phyloP scores from a whole-genome alignment of 1,140 invertebrate genomes.

The Diorhabda sublineata region DNA sequence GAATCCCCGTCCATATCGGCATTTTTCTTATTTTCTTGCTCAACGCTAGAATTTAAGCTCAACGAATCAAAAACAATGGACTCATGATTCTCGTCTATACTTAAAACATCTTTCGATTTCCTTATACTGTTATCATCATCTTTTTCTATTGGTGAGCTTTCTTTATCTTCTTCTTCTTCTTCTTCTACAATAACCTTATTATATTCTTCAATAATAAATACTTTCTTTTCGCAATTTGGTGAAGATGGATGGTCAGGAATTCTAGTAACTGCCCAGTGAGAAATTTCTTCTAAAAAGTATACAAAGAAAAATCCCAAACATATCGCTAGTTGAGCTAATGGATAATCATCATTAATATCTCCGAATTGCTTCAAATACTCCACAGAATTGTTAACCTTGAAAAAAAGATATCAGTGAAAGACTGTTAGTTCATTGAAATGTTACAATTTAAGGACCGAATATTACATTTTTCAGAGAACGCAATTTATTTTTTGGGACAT shows the following conservation, averaged over 20 bases:
- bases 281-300: constrained; percentile 58
- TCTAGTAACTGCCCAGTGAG: constrained; percentile 36
- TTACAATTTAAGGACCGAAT: too few relatives aligned
- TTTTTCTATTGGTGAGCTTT: not conserved
- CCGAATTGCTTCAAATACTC: constrained; percentile 36
- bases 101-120: constrained; percentile 3
- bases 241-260: not conserved
- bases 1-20: not conserved
- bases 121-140: not conserved
- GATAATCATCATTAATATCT: constrained; percentile 42
- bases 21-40: constrained; percentile 12
- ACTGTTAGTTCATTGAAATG: not conserved
- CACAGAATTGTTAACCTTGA: constrained; percentile 27
- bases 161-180: not conserved
- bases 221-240: not conserved
- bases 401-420: not conserved
- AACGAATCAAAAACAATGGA: constrained; percentile 13
- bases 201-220: constrained; percentile 11
- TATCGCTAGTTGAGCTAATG: constrained; percentile 53
- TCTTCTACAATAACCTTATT: not conserved
- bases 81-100: constrained; percentile 11
- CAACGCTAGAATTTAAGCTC: constrained; percentile 10
- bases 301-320: constrained; percentile 60
- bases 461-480: too few relatives aligned
- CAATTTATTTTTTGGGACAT: too few relatives aligned